Conservation (phyloP, 2,797 vertebrate genomes). For the Nasua narica region DNA sequence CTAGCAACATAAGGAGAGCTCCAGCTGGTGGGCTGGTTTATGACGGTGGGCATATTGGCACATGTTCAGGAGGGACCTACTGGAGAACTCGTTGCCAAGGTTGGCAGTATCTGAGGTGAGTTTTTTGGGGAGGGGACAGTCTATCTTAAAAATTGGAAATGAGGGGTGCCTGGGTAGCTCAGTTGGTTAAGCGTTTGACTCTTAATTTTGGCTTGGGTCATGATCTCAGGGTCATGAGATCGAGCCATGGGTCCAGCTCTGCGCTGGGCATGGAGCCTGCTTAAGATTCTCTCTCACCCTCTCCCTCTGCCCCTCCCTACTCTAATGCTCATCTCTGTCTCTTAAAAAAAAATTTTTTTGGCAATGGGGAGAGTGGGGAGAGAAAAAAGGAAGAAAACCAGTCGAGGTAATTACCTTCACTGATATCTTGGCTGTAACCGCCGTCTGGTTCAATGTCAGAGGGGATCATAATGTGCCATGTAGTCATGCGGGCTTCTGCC, state of each 20-base stretch:
- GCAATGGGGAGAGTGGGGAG: not conserved
- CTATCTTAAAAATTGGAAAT: not conserved
- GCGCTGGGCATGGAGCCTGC: not conserved
- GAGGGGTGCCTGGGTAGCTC: not conserved
- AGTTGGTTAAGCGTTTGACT: not conserved
- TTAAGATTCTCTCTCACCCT: not conserved
- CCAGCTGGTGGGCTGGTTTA: too few species aligned
- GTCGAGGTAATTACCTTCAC: slow-evolving; percentile 89
- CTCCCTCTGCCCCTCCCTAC: not conserved
- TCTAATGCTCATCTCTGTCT: not conserved
- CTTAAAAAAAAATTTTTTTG: not conserved
- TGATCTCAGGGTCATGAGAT: not conserved
- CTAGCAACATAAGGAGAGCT: not conserved
- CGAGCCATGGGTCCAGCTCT: not conserved
- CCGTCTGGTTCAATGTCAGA: slow-evolving; percentile 92
- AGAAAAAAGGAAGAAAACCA: not conserved
- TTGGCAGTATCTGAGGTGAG: not conserved
- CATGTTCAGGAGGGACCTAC: not conserved
- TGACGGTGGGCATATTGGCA: not conserved
- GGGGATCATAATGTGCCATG: slow-evolving; percentile 98
- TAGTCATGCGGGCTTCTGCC: slow-evolving; percentile 98
- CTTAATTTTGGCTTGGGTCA: not conserved
- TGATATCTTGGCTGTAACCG: slow-evolving; percentile 93
- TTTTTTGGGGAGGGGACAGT: not conserved
- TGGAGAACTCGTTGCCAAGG: not conserved